These are phyloP conservation scores for Lampris megalopsis DNA, from an alignment of 2,113 vertebrate species.

Conservation along the genomic window DNA sequence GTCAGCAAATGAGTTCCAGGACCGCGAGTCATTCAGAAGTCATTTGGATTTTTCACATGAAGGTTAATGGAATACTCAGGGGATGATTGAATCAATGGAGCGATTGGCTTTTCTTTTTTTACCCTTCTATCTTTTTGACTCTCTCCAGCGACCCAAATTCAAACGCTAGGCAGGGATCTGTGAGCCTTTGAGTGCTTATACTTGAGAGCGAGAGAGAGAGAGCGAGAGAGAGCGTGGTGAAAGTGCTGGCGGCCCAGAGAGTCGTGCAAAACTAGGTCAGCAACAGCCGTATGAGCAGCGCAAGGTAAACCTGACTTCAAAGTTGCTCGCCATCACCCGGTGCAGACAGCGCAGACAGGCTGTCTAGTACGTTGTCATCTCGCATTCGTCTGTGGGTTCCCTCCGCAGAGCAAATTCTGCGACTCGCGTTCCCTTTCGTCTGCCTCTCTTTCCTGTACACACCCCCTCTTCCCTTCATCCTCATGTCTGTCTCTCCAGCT, in stretches of 20 bases:
- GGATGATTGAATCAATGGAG: conserved; percentile 38
- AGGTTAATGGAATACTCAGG: neutral
- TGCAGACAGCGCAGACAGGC: conserved; percentile 27
- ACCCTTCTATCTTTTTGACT: neutral
- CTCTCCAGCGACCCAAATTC: neutral
- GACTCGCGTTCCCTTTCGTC: conserved; percentile 27
- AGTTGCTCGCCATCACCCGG: conserved; percentile 23
- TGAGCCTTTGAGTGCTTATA: conserved; percentile 13
- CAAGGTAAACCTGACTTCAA: conserved; percentile 49
- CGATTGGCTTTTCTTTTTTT: neutral
- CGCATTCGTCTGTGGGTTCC: conserved; percentile 35
- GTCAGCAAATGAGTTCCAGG: conserved; percentile 50
- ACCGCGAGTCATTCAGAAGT: conserved; percentile 43
- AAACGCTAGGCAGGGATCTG: conserved; percentile 12
- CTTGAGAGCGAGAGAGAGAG: neutral
- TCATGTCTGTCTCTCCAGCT: conserved; percentile 23
- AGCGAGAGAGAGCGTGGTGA: neutral
- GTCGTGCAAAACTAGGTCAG: conserved; percentile 59
- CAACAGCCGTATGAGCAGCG: conserved; percentile 9
- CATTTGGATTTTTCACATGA: neutral
- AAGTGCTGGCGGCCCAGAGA: neutral
- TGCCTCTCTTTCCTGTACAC: neutral
- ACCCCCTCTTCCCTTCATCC: conserved; percentile 10
- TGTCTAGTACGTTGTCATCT: conserved; percentile 56
- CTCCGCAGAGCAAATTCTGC: neutral